Conservation (phyloP, 2,888 invertebrate species). For the Eupithecia centaureata region DNA sequence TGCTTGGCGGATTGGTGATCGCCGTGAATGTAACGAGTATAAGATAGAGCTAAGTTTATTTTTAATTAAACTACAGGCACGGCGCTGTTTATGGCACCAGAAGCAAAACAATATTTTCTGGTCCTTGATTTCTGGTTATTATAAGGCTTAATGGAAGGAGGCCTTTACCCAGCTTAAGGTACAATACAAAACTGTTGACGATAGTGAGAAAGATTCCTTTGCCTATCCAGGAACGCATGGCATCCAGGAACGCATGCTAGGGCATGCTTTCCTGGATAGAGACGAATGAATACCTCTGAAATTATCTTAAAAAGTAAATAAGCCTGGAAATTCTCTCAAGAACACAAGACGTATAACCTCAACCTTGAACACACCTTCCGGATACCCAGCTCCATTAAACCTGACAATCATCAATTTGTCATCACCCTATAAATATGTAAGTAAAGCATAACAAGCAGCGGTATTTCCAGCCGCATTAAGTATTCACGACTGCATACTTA, state of each 20-base stretch:
- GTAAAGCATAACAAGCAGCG: conserved; percentile 26
- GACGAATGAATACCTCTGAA: not conserved
- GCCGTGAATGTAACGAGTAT: not conserved
- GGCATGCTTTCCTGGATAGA: not conserved
- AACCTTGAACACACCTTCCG: not conserved
- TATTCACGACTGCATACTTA: conserved; percentile 33
- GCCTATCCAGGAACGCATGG: not conserved
- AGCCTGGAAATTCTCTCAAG: not conserved
- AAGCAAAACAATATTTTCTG: not conserved
- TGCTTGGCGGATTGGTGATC: not conserved
- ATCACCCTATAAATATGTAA: conserved; percentile 28
- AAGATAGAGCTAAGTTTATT: not conserved
- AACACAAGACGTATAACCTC: not conserved
- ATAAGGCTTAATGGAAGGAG: not conserved
- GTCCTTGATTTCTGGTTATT: not conserved
- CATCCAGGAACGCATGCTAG: not conserved
- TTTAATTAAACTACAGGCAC: not conserved
- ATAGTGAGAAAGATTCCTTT: not conserved
- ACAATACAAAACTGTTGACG: not conserved
- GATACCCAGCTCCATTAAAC: conserved; percentile 3
- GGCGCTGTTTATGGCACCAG: not conserved
- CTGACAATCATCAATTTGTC: conserved; percentile 17
- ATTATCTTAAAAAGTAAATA: not conserved
- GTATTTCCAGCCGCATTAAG: conserved; percentile 31
- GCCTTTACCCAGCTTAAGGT: not conserved